Percentiles rank a stretch among this genome's conserved stretches.
phyloP scores from a whole-genome alignment of 2,113 vertebrate species.

The Leucosticte australis region DNA sequence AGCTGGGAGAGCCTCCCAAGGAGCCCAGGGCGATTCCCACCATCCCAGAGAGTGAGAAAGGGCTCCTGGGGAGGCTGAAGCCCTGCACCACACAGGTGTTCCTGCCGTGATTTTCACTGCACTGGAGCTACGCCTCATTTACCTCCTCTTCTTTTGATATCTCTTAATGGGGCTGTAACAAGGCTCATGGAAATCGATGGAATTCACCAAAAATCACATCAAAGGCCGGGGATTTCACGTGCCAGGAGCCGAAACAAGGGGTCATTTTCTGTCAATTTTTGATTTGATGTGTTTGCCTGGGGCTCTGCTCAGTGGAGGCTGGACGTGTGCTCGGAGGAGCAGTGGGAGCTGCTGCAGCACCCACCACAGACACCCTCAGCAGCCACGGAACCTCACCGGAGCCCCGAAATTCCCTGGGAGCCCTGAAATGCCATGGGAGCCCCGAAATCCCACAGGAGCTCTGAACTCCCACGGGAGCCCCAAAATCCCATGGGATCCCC shows the following conservation, averaged over 20 bases:
- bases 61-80: not conserved
- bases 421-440: too few species aligned
- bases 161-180: not conserved
- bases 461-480: too few species aligned
- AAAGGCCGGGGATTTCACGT: rapidly evolving
- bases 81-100: rapidly evolving
- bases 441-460: too few species aligned
- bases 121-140: not conserved
- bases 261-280: not conserved
- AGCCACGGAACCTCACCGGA: too few species aligned
- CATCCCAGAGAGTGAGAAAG: rapidly evolving
- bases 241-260: not conserved
- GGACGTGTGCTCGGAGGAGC: rapidly evolving
- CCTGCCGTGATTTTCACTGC: not conserved
- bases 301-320: not conserved
- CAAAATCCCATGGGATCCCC: too few species aligned
- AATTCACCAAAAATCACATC: not conserved
- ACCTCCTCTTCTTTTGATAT: not conserved
- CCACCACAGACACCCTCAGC: rapidly evolving
- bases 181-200: not conserved
- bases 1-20: not conserved
- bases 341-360: not conserved
- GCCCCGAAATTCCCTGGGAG: rapidly evolving
- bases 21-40: not conserved
- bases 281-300: not conserved